These are phyloP conservation scores for Gopherus flavomarginatus DNA, from an alignment of 2,113 vertebrate species.

Conservation along the genomic window DNA sequence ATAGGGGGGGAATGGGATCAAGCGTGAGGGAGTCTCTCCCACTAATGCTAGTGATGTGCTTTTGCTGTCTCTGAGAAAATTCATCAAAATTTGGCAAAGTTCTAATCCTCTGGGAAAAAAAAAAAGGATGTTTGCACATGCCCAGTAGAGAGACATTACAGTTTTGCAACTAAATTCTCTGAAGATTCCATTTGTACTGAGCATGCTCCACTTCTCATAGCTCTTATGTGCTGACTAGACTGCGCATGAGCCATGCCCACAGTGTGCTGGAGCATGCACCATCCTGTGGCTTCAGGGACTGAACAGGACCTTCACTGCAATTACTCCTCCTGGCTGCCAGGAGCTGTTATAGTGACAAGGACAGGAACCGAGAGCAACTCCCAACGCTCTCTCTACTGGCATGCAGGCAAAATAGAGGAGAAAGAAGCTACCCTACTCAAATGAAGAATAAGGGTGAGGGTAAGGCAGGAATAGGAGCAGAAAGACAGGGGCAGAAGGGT, in stretches of 20 bases:
- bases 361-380: neutral
- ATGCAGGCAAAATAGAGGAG: neutral
- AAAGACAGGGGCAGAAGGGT: neutral
- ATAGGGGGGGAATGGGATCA: neutral
- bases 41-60: no score
- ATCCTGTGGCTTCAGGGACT: neutral
- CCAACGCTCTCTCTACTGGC: no score
- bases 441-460: neutral
- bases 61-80: neutral
- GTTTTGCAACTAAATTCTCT: neutral
- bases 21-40: fast-evolving
- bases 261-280: neutral
- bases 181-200: neutral
- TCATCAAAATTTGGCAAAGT: neutral
- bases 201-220: neutral
- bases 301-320: neutral
- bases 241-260: neutral
- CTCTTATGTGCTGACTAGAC: neutral
- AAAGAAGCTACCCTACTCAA: neutral
- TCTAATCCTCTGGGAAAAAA: neutral
- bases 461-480: neutral
- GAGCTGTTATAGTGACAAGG: neutral
- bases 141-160: neutral
- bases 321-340: neutral
- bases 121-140: neutral